phyloP scores from a whole-genome alignment of 2,888 invertebrate genomes.

The Hypselothyrea guttata region DNA sequence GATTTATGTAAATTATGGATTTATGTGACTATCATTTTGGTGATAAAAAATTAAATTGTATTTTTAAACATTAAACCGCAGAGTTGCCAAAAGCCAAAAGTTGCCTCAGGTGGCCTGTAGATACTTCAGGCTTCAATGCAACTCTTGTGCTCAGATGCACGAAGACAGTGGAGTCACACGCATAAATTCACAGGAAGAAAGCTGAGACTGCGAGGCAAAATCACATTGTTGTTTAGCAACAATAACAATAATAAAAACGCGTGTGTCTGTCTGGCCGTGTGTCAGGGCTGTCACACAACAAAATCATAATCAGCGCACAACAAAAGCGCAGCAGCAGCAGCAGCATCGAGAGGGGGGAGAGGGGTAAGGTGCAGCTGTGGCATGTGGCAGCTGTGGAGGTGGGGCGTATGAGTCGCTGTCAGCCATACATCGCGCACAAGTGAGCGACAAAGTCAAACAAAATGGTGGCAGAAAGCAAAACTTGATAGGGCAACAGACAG shows the following conservation, averaged over 20 bases:
- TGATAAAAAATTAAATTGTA: too few relatives aligned
- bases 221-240: conserved; percentile 41
- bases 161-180: conserved; percentile 17
- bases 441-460: conserved; percentile 31
- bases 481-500: conserved; percentile 3
- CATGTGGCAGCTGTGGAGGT: neutral
- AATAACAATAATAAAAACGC: conserved; percentile 24
- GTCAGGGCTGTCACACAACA: conserved; percentile 23
- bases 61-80: too few relatives aligned
- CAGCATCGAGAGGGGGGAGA: neutral
- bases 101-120: too few relatives aligned
- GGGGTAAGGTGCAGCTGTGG: too few relatives aligned
- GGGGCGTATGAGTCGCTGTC: conserved; percentile 25
- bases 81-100: too few relatives aligned
- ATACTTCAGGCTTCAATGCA: conserved; percentile 20
- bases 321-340: conserved; percentile 23
- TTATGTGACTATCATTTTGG: too few relatives aligned
- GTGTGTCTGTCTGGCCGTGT: conserved; percentile 3
- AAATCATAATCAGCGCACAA: conserved; percentile 50
- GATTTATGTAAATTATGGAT: too few relatives aligned
- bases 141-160: neutral
- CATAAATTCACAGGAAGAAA: conserved; percentile 21
- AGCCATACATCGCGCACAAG: conserved; percentile 25
- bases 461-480: conserved; percentile 20
- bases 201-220: conserved; percentile 4